Conservation (phyloP, 2,113 vertebrate species). For the Indri indri region DNA sequence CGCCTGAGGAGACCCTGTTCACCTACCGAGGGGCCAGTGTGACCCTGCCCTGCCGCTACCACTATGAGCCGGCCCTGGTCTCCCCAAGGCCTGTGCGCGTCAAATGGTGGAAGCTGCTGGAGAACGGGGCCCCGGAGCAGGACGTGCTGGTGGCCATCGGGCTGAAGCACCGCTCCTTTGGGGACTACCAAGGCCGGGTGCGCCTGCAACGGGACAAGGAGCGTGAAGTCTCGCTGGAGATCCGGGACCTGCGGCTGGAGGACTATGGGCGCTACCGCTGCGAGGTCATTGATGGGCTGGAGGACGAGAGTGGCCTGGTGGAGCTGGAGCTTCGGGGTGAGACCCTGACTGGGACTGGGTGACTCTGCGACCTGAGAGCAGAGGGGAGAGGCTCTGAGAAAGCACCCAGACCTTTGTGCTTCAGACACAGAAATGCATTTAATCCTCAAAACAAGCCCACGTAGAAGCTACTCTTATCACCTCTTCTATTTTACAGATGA, state of each 20-base stretch:
- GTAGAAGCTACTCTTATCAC: background rate
- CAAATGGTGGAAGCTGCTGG: constrained; percentile 93
- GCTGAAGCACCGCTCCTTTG: constrained; percentile 86
- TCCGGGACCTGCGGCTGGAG: constrained; percentile 86
- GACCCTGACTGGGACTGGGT: background rate
- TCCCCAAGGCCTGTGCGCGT: constrained; percentile 86
- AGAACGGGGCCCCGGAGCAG: constrained; percentile 83
- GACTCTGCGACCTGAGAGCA: background rate
- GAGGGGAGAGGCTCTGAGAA: background rate
- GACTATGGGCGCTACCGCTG: constrained; percentile 94
- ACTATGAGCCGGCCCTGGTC: constrained; percentile 83
- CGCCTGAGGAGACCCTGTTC: constrained; percentile 85
- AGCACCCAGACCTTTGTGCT: background rate
- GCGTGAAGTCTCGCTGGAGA: constrained; percentile 87
- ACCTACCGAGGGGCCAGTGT: constrained; percentile 88
- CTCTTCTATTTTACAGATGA: background rate
- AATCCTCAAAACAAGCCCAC: background rate
- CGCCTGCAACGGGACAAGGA: constrained; percentile 78
- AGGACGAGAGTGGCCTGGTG: constrained; percentile 92
- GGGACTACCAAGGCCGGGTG: constrained; percentile 89
- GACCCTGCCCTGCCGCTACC: constrained; percentile 91
- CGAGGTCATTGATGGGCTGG: constrained; percentile 95
- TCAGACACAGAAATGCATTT: background rate
- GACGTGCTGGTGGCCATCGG: constrained; percentile 93
- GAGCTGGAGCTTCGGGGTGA: constrained; percentile 92